Percentiles rank a stretch among this genome's conserved stretches.
phyloP scores from a whole-genome alignment of 2,113 vertebrate genomes.

The Strigops habroptila region DNA sequence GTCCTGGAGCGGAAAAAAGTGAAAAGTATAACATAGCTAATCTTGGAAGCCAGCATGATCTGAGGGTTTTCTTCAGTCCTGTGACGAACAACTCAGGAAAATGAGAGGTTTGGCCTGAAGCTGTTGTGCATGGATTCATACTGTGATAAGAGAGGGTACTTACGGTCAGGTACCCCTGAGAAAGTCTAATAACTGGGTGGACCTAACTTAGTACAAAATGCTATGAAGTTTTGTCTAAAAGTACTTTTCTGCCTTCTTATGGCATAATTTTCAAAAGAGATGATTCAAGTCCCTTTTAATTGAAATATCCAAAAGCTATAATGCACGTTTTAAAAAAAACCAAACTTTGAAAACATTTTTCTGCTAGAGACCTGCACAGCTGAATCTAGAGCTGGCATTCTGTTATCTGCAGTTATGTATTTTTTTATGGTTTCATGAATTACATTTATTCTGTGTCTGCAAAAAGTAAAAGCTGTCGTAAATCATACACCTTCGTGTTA shows the following conservation, averaged over 20 bases:
- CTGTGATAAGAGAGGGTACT: rapidly evolving
- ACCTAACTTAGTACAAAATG: neutral
- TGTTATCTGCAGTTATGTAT: rapidly evolving
- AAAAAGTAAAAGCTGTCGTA: neutral
- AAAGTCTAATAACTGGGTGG: neutral
- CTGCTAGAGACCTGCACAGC: neutral
- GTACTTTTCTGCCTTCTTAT: neutral
- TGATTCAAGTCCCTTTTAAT: neutral
- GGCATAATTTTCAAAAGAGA: neutral
- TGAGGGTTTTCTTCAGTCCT: neutral
- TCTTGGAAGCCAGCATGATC: neutral
- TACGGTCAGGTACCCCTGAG: neutral
- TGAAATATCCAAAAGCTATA: neutral
- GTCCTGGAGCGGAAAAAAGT: neutral
- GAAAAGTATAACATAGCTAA: neutral
- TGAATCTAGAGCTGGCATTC: neutral
- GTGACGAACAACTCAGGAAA: neutral
- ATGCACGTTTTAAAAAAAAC: neutral
- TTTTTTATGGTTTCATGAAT: neutral
- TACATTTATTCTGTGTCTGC: neutral
- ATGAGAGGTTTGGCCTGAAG: neutral
- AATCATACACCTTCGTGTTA: neutral
- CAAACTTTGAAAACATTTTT: neutral
- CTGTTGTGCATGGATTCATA: neutral
- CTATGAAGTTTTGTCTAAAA: neutral